Evolutionary conservation across 2,113 vertebrate genomes (phyloP).

Genomic region (Apodemus sylvaticus): DNA sequence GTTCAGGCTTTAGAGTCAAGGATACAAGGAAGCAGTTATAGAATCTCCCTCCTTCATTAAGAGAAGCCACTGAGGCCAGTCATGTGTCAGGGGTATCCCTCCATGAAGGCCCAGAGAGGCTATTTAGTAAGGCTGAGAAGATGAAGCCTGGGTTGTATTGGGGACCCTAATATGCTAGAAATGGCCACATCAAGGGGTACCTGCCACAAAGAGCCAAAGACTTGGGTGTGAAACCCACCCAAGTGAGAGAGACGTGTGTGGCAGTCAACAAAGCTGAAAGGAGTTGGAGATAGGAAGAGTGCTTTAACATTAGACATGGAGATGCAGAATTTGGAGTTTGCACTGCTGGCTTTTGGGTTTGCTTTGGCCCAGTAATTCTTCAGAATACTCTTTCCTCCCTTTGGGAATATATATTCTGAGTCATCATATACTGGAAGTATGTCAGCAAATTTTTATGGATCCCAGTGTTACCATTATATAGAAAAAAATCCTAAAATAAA

Average conservation of each 20-base stretch:
- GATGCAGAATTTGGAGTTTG: not conserved
- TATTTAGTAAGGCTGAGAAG: not conserved
- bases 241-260: not conserved
- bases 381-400: not conserved
- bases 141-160: not conserved
- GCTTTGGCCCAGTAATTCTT: not conserved
- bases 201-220: not conserved
- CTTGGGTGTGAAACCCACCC: not conserved
- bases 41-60: not conserved
- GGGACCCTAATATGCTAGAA: not conserved
- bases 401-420: not conserved
- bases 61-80: not conserved
- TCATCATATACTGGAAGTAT: not conserved
- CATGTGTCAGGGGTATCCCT: not conserved
- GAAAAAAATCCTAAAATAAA: not conserved
- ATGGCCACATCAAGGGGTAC: not conserved
- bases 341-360: not conserved
- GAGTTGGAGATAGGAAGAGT: not conserved
- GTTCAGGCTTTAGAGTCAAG: not conserved
- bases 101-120: not conserved
- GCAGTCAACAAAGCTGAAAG: not conserved
- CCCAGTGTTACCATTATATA: not conserved
- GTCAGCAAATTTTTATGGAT: not conserved
- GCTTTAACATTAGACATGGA: not conserved
- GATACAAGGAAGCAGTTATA: not conserved